Percentiles rank a stretch among this genome's conserved stretches.
These are phyloP conservation scores for Acropora tenuis DNA, from an alignment of 64 coral and sea anemone species.

Conservation along the genomic window DNA sequence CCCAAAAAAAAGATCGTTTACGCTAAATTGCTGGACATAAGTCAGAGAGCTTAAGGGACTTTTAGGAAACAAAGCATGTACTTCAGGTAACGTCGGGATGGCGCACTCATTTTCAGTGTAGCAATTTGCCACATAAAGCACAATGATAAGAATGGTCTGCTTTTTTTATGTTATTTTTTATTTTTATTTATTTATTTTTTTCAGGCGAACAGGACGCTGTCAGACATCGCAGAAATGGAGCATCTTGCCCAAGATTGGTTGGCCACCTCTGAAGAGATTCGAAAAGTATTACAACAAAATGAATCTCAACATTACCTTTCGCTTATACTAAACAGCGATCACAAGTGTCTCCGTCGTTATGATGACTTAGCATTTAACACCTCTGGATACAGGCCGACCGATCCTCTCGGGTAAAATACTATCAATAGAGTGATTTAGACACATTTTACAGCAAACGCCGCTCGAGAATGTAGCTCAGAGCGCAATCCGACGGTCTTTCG, in stretches of 20 bases:
- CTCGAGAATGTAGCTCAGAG: too few species aligned
- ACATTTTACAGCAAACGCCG: too few species aligned
- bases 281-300: slow-evolving; percentile 42
- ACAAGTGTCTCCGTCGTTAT: slow-evolving; percentile 45
- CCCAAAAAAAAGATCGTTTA: too few species aligned
- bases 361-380: slow-evolving; percentile 25
- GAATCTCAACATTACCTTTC: slow-evolving; percentile 76
- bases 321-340: slow-evolving; percentile 37
- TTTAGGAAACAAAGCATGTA: too few species aligned
- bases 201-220: slow-evolving; percentile 89
- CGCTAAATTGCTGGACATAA: too few species aligned
- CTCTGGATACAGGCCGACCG: slow-evolving; percentile 45
- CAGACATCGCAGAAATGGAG: slow-evolving; percentile 75
- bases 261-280: slow-evolving; percentile 67
- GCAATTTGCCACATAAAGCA: too few species aligned
- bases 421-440: background rate
- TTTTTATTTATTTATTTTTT: background rate
- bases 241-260: slow-evolving; percentile 69
- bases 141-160: too few species aligned
- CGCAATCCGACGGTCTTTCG: too few species aligned
- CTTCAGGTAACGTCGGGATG: too few species aligned
- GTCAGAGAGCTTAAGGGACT: too few species aligned
- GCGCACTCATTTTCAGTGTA: too few species aligned
- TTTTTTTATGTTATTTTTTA: too few species aligned
- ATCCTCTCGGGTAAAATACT: slow-evolving; percentile 6